Base-by-base conservation (phyloP, 1,140 invertebrate genomes). In the Notospermus geniculatus region DNA sequence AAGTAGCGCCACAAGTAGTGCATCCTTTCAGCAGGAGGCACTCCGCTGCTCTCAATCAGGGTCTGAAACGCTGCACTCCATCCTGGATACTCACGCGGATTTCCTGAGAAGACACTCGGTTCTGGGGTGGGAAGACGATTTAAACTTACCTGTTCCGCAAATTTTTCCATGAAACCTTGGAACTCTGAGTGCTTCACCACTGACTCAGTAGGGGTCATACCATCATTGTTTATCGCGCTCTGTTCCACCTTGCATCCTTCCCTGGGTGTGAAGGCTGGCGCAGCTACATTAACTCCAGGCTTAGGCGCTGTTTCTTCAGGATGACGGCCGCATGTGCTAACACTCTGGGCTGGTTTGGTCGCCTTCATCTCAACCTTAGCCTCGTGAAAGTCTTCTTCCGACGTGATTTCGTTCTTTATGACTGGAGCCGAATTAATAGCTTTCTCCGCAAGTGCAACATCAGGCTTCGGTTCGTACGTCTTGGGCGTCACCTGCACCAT, bases 1-100 rank as follows among this genome's bases (percentile, higher is more conserved):
- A 68, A 5, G 45, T 71, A 70, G 27, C 29, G 58, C 23, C 64
- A 59, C 15, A 71, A 43, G 36, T 69, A 65, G 50, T 58, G 45
- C 27, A 65, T 58, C 29, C 46, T 54, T 30, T 65, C 59, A 7
- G 22, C 9, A 9, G 29, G 17, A 5, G 64, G 59, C 30, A 65
- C 58, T 23, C 55, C 36, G 28, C 27, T 52, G 29, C 45, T 50
- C 11, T 64, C 63, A 28, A 64, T 64, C 11, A 64, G 45, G 1
- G 59, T 57, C 30, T 60, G 1, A 50, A 64, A 64, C 1, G 57
- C 63, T 36, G 23, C 22, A 28, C 54, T 60, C 53, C 58, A 64
- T 27, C 2, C n/a, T 1, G 59, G 52, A 57, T 60, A 60, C 30
- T 57, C 17, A 17, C 56, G 23, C 1, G 57, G 54, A 39, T 64